Evolutionary conservation across 1,140 invertebrate species (phyloP).

Genomic region (Drosophila navojoa): DNA sequence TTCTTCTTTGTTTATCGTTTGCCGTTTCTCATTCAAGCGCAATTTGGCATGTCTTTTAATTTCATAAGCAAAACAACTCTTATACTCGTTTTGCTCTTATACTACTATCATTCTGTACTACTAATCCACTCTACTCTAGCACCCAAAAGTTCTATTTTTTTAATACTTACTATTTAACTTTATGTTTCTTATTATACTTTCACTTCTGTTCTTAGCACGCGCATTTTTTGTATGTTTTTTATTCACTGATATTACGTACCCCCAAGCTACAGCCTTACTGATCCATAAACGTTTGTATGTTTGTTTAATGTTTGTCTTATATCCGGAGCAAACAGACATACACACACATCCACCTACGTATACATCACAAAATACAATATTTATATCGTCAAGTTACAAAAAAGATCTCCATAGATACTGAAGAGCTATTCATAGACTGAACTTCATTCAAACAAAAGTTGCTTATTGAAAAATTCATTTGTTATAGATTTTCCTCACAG

Average conservation of each 20-base stretch:
- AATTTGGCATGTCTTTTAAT: constrained; percentile 51
- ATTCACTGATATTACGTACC: constrained; percentile 29
- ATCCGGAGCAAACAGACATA: constrained; percentile 30
- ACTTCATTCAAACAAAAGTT: background rate
- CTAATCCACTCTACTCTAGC: background rate
- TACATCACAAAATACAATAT: background rate
- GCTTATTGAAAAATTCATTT: background rate
- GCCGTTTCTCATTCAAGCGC: constrained; percentile 24
- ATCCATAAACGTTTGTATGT: constrained; percentile 27
- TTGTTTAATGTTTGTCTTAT: constrained; percentile 50
- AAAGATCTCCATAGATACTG: too few species aligned
- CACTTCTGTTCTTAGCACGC: constrained; percentile 50
- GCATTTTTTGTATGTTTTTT: constrained; percentile 44
- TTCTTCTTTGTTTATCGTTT: constrained; percentile 16
- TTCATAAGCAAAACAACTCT: background rate
- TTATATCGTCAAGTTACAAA: background rate
- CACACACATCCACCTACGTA: constrained; percentile 13
- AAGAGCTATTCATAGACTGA: background rate
- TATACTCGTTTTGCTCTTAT: background rate
- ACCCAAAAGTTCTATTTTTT: constrained; percentile 3
- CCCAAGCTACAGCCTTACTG: constrained; percentile 16
- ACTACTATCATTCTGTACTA: background rate
- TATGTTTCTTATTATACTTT: constrained; percentile 30
- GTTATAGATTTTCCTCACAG: background rate
- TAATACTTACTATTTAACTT: constrained; percentile 30